Percentiles rank a stretch among this genome's conserved stretches.
These are phyloP conservation scores for Lasiommata megera DNA, from an alignment of 2,888 invertebrate genomes.

Conservation along the genomic window DNA sequence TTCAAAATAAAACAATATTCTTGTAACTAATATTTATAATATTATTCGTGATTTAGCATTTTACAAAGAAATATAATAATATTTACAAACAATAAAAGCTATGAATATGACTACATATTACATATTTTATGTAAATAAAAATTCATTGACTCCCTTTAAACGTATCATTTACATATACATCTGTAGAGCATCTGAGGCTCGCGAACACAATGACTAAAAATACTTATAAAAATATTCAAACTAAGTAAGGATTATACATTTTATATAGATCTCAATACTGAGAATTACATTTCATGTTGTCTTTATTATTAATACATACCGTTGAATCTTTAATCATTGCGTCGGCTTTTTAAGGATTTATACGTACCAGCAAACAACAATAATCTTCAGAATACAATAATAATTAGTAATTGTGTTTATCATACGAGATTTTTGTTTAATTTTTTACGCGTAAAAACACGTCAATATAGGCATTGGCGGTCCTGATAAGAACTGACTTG, in stretches of 20 bases:
- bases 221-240: not conserved
- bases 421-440: too few species aligned
- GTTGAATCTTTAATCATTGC: slow-evolving; percentile 22
- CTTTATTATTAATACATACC: not conserved
- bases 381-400: not conserved
- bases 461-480: too few species aligned
- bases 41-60: slow-evolving; percentile 80
- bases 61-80: slow-evolving; percentile 77
- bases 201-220: slow-evolving; percentile 47
- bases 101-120: slow-evolving; percentile 74
- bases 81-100: slow-evolving; percentile 78
- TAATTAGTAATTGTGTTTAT: too few species aligned
- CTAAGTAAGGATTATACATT: not conserved
- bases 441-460: too few species aligned
- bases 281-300: not conserved
- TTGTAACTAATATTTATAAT: slow-evolving; percentile 79
- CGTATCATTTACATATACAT: slow-evolving; percentile 70
- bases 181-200: slow-evolving; percentile 48
- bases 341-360: slow-evolving; percentile 10
- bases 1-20: slow-evolving; percentile 70
- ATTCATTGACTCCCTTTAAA: slow-evolving; percentile 76
- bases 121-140: slow-evolving; percentile 65
- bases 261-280: not conserved
- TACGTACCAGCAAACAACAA: slow-evolving; percentile 2
- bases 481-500: too few species aligned